Conservation (phyloP, 2,888 invertebrate species). For the Oscheius onirici region DNA sequence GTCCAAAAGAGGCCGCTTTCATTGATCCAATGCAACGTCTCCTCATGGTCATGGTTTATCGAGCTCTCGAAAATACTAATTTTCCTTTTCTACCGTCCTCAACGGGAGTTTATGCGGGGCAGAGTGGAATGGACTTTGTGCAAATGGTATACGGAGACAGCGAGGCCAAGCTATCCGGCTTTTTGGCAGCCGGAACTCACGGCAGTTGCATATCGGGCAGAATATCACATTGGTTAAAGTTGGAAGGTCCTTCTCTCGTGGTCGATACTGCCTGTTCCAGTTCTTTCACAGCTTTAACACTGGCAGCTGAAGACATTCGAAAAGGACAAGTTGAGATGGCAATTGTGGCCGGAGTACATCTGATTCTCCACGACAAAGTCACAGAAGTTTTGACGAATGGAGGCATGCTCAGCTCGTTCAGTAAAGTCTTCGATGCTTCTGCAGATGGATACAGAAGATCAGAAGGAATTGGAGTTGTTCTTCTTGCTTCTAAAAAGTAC, state of each 20-base stretch:
- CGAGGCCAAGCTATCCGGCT: slow-evolving; percentile 76
- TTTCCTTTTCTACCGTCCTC: slow-evolving; percentile 82
- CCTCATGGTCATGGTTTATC: slow-evolving; percentile 73
- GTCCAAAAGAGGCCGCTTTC: slow-evolving; percentile 73
- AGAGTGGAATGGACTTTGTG: slow-evolving; percentile 71
- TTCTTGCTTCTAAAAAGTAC: slow-evolving; percentile 30
- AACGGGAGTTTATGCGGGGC: slow-evolving; percentile 93
- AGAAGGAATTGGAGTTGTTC: slow-evolving; percentile 62
- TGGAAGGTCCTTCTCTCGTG: slow-evolving; percentile 91
- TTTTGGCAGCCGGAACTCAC: slow-evolving; percentile 89
- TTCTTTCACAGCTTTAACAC: slow-evolving; percentile 78
- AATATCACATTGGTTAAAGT: slow-evolving; percentile 91
- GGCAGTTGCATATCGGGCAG: slow-evolving; percentile 88
- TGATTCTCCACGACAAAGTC: slow-evolving; percentile 65
- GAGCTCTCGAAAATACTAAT: slow-evolving; percentile 75
- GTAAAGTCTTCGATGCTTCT: slow-evolving; percentile 69
- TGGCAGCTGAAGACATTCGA: slow-evolving; percentile 78
- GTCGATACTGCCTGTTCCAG: slow-evolving; percentile 97
- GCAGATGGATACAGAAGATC: slow-evolving; percentile 72
- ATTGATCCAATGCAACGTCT: slow-evolving; percentile 92
- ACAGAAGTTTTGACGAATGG: slow-evolving; percentile 64
- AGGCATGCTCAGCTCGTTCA: slow-evolving; percentile 60
- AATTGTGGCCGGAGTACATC: slow-evolving; percentile 68
- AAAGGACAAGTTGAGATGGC: slow-evolving; percentile 52
- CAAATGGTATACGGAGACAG: slow-evolving; percentile 30